phyloP scores from a whole-genome alignment of 2,797 vertebrate genomes.

The Chelonia mydas region DNA sequence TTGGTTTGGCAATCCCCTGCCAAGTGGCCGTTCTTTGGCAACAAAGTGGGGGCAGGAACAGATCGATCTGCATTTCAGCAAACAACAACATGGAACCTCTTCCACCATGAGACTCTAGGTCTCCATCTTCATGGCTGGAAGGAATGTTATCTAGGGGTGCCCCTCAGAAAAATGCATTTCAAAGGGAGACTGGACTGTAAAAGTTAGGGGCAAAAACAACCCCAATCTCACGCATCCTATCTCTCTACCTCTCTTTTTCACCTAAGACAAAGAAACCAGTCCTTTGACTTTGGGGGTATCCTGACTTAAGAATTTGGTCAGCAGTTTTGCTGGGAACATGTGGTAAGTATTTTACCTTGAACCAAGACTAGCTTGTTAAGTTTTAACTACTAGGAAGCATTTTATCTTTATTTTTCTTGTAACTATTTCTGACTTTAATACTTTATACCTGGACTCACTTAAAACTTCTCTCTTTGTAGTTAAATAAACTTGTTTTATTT shows the following conservation, averaged over 20 bases:
- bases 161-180: neutral
- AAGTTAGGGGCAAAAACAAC: neutral
- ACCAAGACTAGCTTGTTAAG: neutral
- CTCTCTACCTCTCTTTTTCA: neutral
- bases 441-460: neutral
- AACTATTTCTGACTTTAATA: neutral
- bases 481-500: neutral
- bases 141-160: neutral
- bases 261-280: neutral
- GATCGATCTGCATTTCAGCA: neutral
- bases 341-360: neutral
- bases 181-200: neutral
- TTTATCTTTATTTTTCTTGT: neutral
- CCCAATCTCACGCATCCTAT: neutral
- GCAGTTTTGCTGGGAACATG: neutral
- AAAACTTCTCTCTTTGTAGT: neutral
- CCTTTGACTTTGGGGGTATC: neutral
- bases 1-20: neutral
- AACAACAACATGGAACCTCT: neutral
- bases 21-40: neutral
- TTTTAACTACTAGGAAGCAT: neutral
- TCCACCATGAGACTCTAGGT: neutral
- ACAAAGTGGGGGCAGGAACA: neutral
- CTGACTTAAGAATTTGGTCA: neutral
- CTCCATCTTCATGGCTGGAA: neutral